Evolutionary conservation across 2,797 vertebrate genomes (phyloP).

Genomic region (Phalanger gymnotis): DNA sequence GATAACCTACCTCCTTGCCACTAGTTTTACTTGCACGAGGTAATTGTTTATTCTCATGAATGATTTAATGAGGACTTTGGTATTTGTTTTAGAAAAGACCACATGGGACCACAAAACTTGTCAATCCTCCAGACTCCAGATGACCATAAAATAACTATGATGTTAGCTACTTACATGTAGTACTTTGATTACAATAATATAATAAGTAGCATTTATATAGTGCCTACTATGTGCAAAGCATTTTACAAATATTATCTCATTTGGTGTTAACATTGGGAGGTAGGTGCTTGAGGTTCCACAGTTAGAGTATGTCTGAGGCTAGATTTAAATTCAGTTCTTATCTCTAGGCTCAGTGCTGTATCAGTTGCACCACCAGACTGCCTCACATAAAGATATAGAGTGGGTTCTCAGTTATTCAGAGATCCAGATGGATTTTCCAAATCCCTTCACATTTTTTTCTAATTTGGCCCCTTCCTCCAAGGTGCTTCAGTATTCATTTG

Average conservation of each 20-base stretch:
- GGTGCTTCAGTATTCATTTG: slow-evolving; percentile 26
- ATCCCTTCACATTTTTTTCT: not conserved
- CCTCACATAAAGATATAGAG: not conserved
- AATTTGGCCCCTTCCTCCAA: slow-evolving; percentile 8
- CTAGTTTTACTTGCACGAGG: slow-evolving; percentile 34
- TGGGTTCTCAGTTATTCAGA: not conserved
- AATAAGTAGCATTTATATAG: not conserved
- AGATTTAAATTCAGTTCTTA: not conserved
- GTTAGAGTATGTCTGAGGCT: not conserved
- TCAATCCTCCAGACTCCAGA: not conserved
- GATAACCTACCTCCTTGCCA: not conserved
- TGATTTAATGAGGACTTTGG: slow-evolving; percentile 56
- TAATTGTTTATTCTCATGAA: slow-evolving; percentile 33
- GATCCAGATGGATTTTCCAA: slow-evolving; percentile 26
- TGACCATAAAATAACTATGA: slow-evolving; percentile 45
- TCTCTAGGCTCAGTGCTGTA: not conserved
- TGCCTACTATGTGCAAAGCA: not conserved
- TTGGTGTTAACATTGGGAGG: not conserved
- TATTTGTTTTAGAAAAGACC: slow-evolving; percentile 13
- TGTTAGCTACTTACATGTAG: slow-evolving; percentile 26
- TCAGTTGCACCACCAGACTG: not conserved
- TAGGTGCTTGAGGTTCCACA: not conserved
- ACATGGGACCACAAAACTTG: slow-evolving; percentile 43
- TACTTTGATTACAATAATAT: not conserved
- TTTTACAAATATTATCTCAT: not conserved